phyloP scores from a whole-genome alignment of 2,888 invertebrate species.

The Acanthopleura granulata region DNA sequence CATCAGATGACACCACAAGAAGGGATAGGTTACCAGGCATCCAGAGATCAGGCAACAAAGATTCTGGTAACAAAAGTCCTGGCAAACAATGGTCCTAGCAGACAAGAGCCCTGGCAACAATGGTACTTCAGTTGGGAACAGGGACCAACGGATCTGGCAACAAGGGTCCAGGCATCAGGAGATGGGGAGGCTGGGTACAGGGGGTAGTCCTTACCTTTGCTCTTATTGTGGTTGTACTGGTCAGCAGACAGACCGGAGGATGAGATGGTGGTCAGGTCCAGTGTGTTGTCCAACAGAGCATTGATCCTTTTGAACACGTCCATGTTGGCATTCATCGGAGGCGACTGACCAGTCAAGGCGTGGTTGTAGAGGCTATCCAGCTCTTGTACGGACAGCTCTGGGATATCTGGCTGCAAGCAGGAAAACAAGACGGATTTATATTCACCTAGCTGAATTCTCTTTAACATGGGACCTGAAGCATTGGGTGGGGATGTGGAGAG shows the following conservation, averaged over 20 bases:
- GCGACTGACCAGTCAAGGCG: not conserved
- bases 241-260: constrained; percentile 21
- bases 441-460: not conserved
- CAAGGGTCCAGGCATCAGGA: no score
- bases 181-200: no score
- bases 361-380: constrained; percentile 15
- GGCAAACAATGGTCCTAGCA: no score
- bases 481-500: no score
- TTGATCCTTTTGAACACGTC: constrained; percentile 69
- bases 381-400: constrained; percentile 9
- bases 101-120: no score
- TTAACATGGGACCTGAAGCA: no score
- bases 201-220: not conserved
- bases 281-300: constrained; percentile 68
- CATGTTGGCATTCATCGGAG: constrained; percentile 34
- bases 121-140: no score
- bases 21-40: no score
- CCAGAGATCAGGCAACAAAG: no score
- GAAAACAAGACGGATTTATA: not conserved
- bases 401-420: not conserved
- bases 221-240: not conserved
- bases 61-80: no score
- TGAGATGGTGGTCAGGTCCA: constrained; percentile 59
- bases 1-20: no score
- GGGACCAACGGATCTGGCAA: no score